Evolutionary conservation across 2,113 vertebrate genomes (phyloP).

Genomic region (Rhodinocichla rosea): DNA sequence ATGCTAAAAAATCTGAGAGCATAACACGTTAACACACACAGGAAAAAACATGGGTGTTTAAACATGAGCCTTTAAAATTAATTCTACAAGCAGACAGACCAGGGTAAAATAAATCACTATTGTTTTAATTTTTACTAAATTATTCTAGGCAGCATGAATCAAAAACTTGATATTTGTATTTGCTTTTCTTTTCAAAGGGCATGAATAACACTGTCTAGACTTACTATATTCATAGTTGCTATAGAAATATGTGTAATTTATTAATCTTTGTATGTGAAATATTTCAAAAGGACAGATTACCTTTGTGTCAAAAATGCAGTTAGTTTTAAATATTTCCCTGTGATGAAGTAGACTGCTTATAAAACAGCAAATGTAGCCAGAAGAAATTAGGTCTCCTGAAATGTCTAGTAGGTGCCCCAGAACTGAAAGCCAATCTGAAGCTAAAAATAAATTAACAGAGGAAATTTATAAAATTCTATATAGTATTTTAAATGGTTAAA

Average conservation of each 20-base stretch:
- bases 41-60: not conserved
- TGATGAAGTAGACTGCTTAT: constrained; percentile 14
- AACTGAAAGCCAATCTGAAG: not conserved
- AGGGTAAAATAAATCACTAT: not conserved
- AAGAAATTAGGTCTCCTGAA: constrained; percentile 15
- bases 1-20: not conserved
- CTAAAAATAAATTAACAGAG: not conserved
- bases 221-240: constrained; percentile 57
- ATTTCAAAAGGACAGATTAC: constrained; percentile 59
- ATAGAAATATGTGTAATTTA: constrained; percentile 61
- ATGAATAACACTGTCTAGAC: constrained; percentile 47
- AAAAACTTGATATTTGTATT: constrained; percentile 56
- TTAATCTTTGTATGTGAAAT: constrained; percentile 58
- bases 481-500: not conserved
- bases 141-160: constrained; percentile 3
- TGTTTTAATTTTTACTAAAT: constrained; percentile 38
- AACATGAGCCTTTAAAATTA: not conserved
- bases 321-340: constrained; percentile 54
- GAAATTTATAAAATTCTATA: not conserved
- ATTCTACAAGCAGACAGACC: not conserved
- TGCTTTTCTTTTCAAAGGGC: constrained; percentile 52
- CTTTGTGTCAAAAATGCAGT: constrained; percentile 50
- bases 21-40: not conserved
- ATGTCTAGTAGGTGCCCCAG: not conserved
- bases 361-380: not conserved